Percentiles rank a stretch among this genome's conserved stretches.
Conservation (phyloP, 2,888 invertebrate genomes). For the Pheosia tremula region DNA sequence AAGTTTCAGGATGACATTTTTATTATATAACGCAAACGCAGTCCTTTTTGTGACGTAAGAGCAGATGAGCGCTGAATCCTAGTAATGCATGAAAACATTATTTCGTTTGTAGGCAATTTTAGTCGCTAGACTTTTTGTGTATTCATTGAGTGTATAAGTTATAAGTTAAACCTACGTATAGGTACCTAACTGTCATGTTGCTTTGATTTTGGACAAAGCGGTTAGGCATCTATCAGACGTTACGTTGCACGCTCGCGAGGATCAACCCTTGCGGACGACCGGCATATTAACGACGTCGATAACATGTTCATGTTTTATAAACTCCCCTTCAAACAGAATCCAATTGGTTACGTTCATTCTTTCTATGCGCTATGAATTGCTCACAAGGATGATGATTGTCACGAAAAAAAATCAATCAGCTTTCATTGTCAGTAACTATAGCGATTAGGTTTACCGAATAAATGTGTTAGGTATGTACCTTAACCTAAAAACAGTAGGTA, state of each 20-base stretch:
- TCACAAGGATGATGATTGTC: no score
- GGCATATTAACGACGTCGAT: background rate
- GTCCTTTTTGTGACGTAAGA: conserved; percentile 73
- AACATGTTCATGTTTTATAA: background rate
- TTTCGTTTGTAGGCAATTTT: background rate
- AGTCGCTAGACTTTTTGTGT: no score
- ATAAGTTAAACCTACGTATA: background rate
- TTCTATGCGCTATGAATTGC: no score
- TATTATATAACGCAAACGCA: conserved; percentile 69
- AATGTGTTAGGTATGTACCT: no score
- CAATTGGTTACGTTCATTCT: background rate
- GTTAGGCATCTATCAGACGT: background rate
- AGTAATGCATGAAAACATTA: background rate
- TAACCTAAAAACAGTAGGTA: no score
- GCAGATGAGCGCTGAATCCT: conserved; percentile 6
- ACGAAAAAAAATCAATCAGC: no score
- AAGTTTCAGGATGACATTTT: conserved; percentile 31
- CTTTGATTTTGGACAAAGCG: background rate
- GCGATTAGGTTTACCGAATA: no score
- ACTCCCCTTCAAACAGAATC: no score
- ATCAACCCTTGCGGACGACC: background rate
- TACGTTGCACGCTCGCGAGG: background rate
- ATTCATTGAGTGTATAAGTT: no score
- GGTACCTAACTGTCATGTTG: no score
- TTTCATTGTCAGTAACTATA: no score